Base-by-base conservation (phyloP, 2,797 vertebrate genomes). In the Phyllotis vaccarum region DNA sequence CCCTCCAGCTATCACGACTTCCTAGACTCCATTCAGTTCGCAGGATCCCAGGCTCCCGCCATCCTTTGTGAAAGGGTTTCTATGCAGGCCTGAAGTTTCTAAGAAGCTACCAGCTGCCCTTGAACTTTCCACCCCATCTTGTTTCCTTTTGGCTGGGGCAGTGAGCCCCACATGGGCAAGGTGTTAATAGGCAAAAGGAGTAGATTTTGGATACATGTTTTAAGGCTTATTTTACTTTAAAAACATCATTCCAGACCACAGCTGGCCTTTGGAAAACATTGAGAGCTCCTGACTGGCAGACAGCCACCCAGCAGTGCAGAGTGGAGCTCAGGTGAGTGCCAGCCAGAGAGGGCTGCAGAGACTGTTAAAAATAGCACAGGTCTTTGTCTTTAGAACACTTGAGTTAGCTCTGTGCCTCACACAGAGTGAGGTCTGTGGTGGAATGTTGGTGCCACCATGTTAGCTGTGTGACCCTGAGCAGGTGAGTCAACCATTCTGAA, bases 141-240 rank as follows among this genome's bases (percentile, higher is more conserved):
- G n/a, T n/a, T 82, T 72, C 76, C 79, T 46, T 72, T 85, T 40
- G 3, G 14, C 46, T 75, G 10, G 60, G 40, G 37, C 37, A 3
- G 22, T 54, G 31, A 83, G 56, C 12, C 2, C 31, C 70, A 11
- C 31, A 0, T 13, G 9, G 19, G 64, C 86, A 91, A 88, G 70
- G 80, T n/a, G 94, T 93, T 90, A 92, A 49, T 90, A 64, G 85
- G 87, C 49, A 54, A 75, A 74, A 49, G 72, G 93, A 82, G 34
- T 56, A 79, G 43, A 58, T 90, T 82, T 95, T 56, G 56, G 90
- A 85, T 52, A 46, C 79, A 40, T 83, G 40, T 89, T 78, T 91
- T 94, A 86, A 90, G 85, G 37, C n/a, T 95, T 96, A 52, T 89
- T 89, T 90, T 64, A 34, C 81, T 88, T 86, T 49, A 79, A 68